Evolutionary conservation across 2,113 vertebrate species (phyloP).

Genomic region (Hoplias malabaricus): DNA sequence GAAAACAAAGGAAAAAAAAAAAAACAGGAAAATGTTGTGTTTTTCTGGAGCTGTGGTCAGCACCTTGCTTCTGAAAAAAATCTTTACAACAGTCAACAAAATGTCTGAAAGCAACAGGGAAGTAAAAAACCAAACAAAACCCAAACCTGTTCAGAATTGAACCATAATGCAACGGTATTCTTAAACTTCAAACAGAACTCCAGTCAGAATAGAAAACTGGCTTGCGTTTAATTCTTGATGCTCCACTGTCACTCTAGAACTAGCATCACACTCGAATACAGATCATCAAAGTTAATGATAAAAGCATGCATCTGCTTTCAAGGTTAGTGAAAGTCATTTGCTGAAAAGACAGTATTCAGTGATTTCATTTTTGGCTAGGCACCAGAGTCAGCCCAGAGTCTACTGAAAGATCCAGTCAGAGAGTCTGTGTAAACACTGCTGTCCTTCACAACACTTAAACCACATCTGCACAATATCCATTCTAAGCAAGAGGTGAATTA

Average conservation of each 20-base stretch:
- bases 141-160: no score
- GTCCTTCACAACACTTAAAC: background rate
- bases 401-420: background rate
- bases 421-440: slow-evolving; percentile 10
- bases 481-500: background rate
- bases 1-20: no score
- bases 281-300: slow-evolving; percentile 16
- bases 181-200: background rate
- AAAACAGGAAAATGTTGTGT: no score
- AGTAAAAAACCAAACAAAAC: no score
- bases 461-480: background rate
- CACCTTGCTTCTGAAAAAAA: background rate
- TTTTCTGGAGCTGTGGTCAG: no score
- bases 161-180: background rate
- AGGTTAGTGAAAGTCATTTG: background rate
- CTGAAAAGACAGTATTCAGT: background rate
- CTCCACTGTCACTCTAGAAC: background rate
- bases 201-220: background rate
- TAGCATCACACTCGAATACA: background rate
- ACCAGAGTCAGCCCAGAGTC: background rate
- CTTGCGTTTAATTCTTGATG: background rate
- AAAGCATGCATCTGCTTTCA: background rate
- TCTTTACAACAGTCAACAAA: no score
- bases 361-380: background rate
- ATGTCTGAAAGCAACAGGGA: no score